phyloP scores from a whole-genome alignment of 2,888 invertebrate genomes.

The Gibbula magus region DNA sequence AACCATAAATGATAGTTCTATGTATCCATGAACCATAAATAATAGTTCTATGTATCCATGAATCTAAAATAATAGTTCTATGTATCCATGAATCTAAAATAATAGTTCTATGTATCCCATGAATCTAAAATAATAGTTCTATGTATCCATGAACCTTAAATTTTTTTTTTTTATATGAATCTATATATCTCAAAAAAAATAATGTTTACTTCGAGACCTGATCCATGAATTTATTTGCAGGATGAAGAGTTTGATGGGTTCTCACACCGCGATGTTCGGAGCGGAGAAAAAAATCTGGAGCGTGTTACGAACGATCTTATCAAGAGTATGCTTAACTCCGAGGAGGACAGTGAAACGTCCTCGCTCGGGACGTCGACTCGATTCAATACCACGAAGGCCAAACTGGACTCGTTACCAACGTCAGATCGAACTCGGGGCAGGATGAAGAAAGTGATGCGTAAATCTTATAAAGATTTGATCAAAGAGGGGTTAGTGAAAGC shows the following conservation, averaged over 20 bases:
- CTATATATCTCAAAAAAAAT: no score
- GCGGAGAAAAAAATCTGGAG: slow-evolving; percentile 34
- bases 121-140: no score
- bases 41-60: no score
- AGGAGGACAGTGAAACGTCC: slow-evolving; percentile 18
- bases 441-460: slow-evolving; percentile 42
- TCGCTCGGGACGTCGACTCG: slow-evolving; percentile 33
- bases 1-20: no score
- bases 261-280: slow-evolving; percentile 52
- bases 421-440: slow-evolving; percentile 47
- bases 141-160: no score
- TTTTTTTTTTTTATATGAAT: no score
- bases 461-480: slow-evolving; percentile 49
- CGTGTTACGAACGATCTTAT: slow-evolving; percentile 1
- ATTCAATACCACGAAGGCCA: slow-evolving; percentile 33
- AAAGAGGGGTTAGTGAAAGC: slow-evolving; percentile 44
- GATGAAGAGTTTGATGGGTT: slow-evolving; percentile 72
- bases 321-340: slow-evolving; percentile 1
- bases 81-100: no score
- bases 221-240: slow-evolving; percentile 41
- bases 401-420: slow-evolving; percentile 40
- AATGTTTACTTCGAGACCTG: no score
- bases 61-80: no score
- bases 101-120: no score
- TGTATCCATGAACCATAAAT: no score